Conservation (phyloP, 2,113 vertebrate species). For the Malurus melanocephalus region DNA sequence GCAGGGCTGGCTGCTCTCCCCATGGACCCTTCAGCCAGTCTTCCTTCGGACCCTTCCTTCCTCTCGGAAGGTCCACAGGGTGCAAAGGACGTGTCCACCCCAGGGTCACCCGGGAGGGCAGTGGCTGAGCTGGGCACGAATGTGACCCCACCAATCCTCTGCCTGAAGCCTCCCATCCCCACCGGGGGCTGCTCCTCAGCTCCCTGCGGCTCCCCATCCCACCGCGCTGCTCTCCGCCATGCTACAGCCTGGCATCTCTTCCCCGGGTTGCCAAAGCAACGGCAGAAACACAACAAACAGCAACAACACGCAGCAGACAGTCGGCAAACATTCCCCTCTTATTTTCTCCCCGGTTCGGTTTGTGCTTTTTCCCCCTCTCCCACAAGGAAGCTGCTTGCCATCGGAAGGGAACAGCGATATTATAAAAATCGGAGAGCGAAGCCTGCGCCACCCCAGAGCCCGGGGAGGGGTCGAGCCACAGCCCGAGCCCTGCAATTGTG, state of each 20-base stretch:
- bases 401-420: background rate
- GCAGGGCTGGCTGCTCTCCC: background rate
- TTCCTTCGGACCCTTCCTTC: accelerated
- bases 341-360: constrained; percentile 22
- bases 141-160: accelerated
- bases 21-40: accelerated
- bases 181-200: accelerated
- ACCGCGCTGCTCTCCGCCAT: background rate
- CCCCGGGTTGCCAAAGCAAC: constrained; percentile 35
- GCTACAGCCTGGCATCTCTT: constrained; percentile 26
- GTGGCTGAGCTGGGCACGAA: background rate
- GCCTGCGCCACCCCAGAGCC: background rate
- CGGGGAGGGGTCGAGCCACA: background rate
- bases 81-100: accelerated
- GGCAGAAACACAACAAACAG: constrained; percentile 56
- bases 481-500: background rate
- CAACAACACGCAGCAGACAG: constrained; percentile 41
- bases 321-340: constrained; percentile 61
- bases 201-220: accelerated
- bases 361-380: constrained; percentile 54
- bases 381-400: constrained; percentile 43
- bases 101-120: background rate
- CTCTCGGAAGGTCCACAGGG: accelerated
- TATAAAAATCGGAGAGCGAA: accelerated
- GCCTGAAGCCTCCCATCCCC: background rate